Conservation (phyloP, 2,888 invertebrate species). For the Dicranocentrus wangi region DNA sequence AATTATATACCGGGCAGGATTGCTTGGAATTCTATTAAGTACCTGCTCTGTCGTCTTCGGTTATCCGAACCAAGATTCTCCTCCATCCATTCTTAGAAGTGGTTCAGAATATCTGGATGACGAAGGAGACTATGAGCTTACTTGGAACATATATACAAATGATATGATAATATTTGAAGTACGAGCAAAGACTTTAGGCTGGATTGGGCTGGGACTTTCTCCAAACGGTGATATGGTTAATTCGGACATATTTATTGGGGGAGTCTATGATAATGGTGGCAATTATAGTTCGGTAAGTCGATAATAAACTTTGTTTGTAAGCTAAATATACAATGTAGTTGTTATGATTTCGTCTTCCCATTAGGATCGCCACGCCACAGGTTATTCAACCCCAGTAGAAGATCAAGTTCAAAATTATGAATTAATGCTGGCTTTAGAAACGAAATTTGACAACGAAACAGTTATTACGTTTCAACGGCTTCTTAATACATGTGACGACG, state of each 20-base stretch:
- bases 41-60: too few species aligned
- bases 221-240: slow-evolving; percentile 42
- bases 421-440: slow-evolving; percentile 73
- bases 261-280: slow-evolving; percentile 7
- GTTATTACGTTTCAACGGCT: slow-evolving; percentile 73
- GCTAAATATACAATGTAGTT: neutral
- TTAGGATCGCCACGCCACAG: slow-evolving; percentile 73
- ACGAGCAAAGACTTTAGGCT: slow-evolving; percentile 36
- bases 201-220: slow-evolving; percentile 45
- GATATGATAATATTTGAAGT: slow-evolving; percentile 27
- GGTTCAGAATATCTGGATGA: too few species aligned
- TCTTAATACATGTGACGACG: slow-evolving; percentile 74
- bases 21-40: too few species aligned
- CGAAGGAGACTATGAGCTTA: neutral
- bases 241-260: slow-evolving; percentile 45
- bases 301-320: neutral
- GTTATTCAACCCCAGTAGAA: slow-evolving; percentile 69
- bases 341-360: neutral
- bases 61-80: too few species aligned
- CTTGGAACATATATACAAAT: neutral
- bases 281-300: slow-evolving; percentile 1
- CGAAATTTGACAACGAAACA: slow-evolving; percentile 74
- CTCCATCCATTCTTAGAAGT: too few species aligned
- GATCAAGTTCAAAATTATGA: slow-evolving; percentile 73
- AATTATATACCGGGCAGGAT: too few species aligned